Evolutionary conservation across 2,113 vertebrate genomes (phyloP).

Genomic region (Bos javanicus): DNA sequence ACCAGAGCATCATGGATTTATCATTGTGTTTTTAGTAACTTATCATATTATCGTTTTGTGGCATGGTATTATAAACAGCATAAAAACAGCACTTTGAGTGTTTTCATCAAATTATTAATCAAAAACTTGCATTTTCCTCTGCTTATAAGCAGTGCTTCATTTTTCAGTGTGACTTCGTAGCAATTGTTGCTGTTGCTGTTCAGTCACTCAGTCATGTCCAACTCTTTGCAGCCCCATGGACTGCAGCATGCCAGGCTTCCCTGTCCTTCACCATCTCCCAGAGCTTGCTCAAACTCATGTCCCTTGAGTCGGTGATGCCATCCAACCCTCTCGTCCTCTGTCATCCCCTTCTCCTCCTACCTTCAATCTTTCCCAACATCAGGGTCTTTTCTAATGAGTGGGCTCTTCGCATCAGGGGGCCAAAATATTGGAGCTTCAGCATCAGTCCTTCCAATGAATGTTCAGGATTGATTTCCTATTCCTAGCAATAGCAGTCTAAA

Average conservation of each 20-base stretch:
- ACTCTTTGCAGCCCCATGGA: not conserved
- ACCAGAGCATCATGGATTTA: not conserved
- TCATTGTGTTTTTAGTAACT: not conserved
- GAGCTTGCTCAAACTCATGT: not conserved
- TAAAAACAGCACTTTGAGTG: not conserved
- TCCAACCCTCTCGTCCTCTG: not conserved
- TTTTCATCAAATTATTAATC: not conserved
- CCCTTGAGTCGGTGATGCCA: not conserved
- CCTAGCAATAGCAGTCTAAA: not conserved
- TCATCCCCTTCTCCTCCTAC: not conserved
- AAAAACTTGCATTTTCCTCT: not conserved
- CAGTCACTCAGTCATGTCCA: not conserved
- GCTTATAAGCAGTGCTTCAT: not conserved
- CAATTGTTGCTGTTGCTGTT: not conserved
- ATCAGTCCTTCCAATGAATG: not conserved
- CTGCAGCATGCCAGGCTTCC: not conserved
- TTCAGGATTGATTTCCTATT: not conserved
- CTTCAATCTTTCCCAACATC: not conserved
- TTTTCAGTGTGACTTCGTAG: not conserved
- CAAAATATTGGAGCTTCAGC: not conserved
- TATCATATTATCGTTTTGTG: not conserved
- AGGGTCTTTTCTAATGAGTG: not conserved
- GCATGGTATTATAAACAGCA: not conserved
- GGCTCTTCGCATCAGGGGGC: not conserved
- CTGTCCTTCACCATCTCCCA: not conserved